Base-by-base conservation (phyloP, 2,797 vertebrate genomes). In the Chelon auratus region DNA sequence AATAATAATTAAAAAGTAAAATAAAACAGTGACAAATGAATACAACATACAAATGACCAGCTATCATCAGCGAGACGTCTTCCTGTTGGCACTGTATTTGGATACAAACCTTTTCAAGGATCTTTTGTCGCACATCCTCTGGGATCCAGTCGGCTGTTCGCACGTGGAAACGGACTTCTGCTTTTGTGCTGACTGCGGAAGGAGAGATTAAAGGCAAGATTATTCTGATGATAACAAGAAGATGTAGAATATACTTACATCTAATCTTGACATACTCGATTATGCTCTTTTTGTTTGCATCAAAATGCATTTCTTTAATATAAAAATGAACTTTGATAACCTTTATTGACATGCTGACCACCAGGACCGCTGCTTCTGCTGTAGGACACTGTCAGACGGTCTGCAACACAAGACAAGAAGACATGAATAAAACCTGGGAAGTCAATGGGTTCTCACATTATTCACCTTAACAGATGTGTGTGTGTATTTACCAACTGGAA, bases 321-420 rank as follows among this genome's bases (percentile, higher is more conserved):
- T 18, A 17, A 18, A 30, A 57, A 20, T 55, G 0, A 65, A 75
- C 5, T 40, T 26, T n/a, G 14, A 15, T 1, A n/a, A 98, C 98
- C 97, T 97, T 99, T 99, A 80, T 99, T 99, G 33, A 99, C 96
- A 0, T 97, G 91, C 83, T 99, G 98, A 59, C 98, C 98, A 0
- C 98, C 98, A 0, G 98, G 95, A 43, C 97, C 97, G 1, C 97
- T 93, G 87, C 97, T 98, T 51, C 95, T 94, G 85, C 95, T 93
- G 77, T 98, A 99, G 6, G 95, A 95, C 24, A 99, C 88, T 0
- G 80, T 96, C 68, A 99, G 88, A 48, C 96, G 95, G 9, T 93
- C 98, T 99, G 6, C n/a, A 3, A 18, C 51, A 12, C 12, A 42
- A 60, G 18, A 26, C 51, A 64, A 79, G 1, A 73, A 33, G 3